Base-by-base conservation (phyloP, 1,140 invertebrate genomes). In the Cydia pomonella region DNA sequence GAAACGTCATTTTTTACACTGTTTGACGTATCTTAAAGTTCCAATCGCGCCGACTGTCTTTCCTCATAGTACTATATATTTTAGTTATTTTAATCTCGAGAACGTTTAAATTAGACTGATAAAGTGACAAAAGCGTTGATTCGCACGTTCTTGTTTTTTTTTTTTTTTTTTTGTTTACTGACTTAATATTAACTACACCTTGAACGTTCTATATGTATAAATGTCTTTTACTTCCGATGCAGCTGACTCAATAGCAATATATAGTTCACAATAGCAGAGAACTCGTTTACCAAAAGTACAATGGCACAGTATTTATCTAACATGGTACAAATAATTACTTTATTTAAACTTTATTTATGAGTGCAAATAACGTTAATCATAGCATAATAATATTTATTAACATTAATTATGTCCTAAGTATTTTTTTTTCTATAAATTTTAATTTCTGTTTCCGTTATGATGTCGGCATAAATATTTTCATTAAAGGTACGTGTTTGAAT, bases 371-470 rank as follows among this genome's bases (percentile, higher is more conserved):
- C 27, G 29, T n/a, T 64, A 69, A 69, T 69, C 29, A 29, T 69
- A 69, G 64, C 29, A 33, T 69, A 69, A 29, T 66, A 66, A 33
- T 69, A 69, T 38, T 69, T 69, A 38, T 69, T 69, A 16, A 41
- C 29, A 69, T 27, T 29, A 64, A 41, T 69, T 33, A 69, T 69
- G 33, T 69, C 18, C 29, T 41, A 18, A 38, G 23, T 23, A 53
- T 5, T 18, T 53, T n/a, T 18, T 53, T 53, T 53, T 5, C 16
- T n/a, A 53, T 53, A 10, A 59, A 50, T 50, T n/a, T 18, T n/a
- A 18, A 50, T 50, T 59, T 59, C 16, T 1, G n/a, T 59, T 23
- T 21, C 18, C 16, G 4, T 59, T 59, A 23, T 23, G 18, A 59
- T 59, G 18, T 59, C 7, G 2, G 50, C 50, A 21, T 16, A 53